These are phyloP conservation scores for Meloe dianella DNA, from an alignment of 2,888 invertebrate genomes.

Conservation along the genomic window DNA sequence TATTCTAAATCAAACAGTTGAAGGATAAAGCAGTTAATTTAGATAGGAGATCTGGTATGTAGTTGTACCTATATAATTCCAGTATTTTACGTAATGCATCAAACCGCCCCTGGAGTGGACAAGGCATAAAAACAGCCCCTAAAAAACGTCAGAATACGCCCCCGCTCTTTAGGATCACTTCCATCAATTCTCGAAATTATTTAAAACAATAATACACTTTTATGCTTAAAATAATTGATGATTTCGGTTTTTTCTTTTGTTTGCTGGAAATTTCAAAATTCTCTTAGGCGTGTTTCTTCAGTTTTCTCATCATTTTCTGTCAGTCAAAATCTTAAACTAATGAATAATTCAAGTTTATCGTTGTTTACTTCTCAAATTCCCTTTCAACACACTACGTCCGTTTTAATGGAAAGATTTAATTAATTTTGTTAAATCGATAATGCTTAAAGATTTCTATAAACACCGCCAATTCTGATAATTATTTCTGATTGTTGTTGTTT, in stretches of 20 bases:
- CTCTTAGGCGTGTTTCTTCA: neutral
- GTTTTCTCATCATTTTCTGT: neutral
- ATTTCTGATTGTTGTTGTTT: constrained; percentile 4
- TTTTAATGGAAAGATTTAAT: neutral
- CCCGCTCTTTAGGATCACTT: constrained; percentile 13
- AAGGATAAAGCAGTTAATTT: neutral
- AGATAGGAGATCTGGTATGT: neutral
- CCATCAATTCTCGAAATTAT: constrained; percentile 18
- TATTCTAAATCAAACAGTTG: neutral
- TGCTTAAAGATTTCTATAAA: neutral
- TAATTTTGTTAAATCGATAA: neutral
- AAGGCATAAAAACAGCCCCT: constrained; percentile 19
- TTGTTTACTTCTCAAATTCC: constrained; percentile 2
- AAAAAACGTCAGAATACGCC: constrained; percentile 20
- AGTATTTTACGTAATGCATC: constrained; percentile 18
- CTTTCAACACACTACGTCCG: neutral
- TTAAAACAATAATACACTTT: constrained; percentile 25
- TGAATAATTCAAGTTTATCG: neutral
- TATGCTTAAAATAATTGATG: constrained; percentile 5
- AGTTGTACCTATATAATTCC: neutral
- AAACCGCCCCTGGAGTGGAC: constrained; percentile 15
- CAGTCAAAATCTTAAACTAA: neutral
- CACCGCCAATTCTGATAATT: constrained; percentile 7
- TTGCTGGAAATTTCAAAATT: neutral
- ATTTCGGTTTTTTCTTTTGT: neutral